Conservation (phyloP, 2,888 invertebrate genomes). For the Phragmatobia fuliginosa region DNA sequence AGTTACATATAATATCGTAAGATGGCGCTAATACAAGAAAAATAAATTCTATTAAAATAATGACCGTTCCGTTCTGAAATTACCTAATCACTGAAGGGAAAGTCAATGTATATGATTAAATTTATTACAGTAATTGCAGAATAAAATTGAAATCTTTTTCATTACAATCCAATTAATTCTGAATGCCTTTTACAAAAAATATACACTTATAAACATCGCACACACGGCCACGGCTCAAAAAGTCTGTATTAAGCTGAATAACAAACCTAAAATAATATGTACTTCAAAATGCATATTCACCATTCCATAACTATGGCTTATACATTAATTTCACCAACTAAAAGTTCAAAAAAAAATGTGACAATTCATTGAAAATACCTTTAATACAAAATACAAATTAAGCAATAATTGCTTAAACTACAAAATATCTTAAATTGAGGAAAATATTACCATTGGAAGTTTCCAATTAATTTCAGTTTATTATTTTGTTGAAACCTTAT, state of each 20-base stretch:
- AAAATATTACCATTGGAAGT: constrained; percentile 8
- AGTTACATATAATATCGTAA: constrained; percentile 31
- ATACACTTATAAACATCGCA: too few species aligned
- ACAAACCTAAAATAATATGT: too few species aligned
- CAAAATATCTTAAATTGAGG: neutral
- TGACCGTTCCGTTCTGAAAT: neutral
- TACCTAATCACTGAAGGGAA: neutral
- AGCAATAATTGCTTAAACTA: constrained; percentile 1
- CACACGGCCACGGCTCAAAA: too few species aligned
- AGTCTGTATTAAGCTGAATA: too few species aligned
- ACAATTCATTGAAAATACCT: neutral
- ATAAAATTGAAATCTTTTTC: too few species aligned
- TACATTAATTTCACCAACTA: too few species aligned
- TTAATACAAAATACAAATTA: neutral
- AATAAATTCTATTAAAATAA: neutral
- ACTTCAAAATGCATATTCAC: too few species aligned
- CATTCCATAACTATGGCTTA: too few species aligned
- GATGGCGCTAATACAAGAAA: constrained; percentile 42
- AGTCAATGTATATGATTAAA: neutral
- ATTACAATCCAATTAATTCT: too few species aligned
- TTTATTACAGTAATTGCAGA: neutral
- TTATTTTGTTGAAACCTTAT: constrained; percentile 23
- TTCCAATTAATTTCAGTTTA: constrained; percentile 28
- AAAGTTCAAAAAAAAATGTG: neutral
- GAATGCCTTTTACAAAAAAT: too few species aligned